A percentile compares a stretch with the other conserved stretches of the same genome.
phyloP scores from a whole-genome alignment of 2,797 vertebrate genomes.

The Micropoecilia bifurca region DNA sequence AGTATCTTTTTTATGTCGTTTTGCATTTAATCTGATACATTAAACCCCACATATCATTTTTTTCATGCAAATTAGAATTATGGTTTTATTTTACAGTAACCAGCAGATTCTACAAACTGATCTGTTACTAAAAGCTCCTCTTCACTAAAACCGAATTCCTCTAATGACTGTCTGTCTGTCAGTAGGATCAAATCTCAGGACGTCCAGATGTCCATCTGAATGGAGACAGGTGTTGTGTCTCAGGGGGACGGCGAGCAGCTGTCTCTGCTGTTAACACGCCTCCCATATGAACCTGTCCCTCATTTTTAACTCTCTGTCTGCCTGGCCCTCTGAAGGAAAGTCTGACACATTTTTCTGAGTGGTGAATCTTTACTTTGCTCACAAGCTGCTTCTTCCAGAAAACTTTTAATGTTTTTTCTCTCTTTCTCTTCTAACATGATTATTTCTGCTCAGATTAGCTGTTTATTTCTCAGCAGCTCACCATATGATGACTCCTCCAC shows the following conservation, averaged over 20 bases:
- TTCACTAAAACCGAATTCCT: conserved; percentile 22
- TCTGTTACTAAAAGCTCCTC: conserved; percentile 4
- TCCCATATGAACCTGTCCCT: conserved; percentile 30
- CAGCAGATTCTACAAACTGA: background rate
- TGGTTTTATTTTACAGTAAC: background rate
- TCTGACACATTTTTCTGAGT: background rate
- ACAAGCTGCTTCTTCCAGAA: background rate
- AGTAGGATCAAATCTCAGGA: conserved; percentile 58
- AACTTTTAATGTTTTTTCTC: background rate
- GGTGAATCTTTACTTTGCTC: background rate
- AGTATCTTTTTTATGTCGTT: no score
- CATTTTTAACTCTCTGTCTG: background rate
- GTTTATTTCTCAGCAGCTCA: background rate
- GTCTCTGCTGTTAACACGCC: conserved; percentile 28
- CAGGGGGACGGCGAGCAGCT: conserved; percentile 31
- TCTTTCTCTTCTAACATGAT: background rate
- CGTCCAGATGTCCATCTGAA: conserved; percentile 55
- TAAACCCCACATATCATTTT: no score
- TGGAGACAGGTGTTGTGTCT: conserved; percentile 56
- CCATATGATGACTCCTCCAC: background rate
- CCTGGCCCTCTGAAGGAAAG: background rate
- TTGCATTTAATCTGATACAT: no score
- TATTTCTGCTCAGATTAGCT: background rate
- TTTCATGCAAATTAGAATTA: no score
- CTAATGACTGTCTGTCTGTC: conserved; percentile 55